Conservation (phyloP, 2,888 invertebrate species). For the Synergus laeviventris region DNA sequence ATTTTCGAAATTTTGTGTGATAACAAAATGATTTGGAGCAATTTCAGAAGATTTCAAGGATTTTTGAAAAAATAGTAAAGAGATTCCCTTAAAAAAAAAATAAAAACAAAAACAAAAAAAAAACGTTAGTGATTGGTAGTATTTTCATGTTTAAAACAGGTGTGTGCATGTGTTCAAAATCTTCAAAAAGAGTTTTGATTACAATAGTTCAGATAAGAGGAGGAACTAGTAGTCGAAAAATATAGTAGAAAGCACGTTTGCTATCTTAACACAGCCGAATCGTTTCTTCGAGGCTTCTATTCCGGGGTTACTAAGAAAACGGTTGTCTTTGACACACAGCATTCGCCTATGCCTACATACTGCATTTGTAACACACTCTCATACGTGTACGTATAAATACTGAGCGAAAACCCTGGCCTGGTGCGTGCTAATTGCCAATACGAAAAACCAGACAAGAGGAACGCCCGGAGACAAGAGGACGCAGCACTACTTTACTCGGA, state of each 20-base stretch:
- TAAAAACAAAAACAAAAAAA: no score
- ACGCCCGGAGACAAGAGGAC: not conserved
- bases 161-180: no score
- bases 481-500: not conserved
- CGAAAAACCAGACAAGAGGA: not conserved
- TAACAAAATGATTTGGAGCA: no score
- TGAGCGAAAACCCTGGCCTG: not conserved
- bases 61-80: no score
- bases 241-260: not conserved
- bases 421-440: not conserved
- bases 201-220: not conserved
- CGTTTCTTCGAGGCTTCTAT: slow-evolving; percentile 62
- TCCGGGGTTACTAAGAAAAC: slow-evolving; percentile 70
- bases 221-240: not conserved
- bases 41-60: no score
- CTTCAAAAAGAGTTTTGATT: no score
- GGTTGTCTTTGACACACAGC: slow-evolving; percentile 56
- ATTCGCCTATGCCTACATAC: not conserved
- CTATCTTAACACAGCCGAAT: not conserved
- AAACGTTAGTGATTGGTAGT: no score
- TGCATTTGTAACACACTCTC: not conserved
- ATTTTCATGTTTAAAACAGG: no score
- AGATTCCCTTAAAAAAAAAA: no score
- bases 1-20: no score
- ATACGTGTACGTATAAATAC: not conserved